These are phyloP conservation scores for Aythya baeri DNA, from an alignment of 2,113 vertebrate genomes.

Conservation along the genomic window DNA sequence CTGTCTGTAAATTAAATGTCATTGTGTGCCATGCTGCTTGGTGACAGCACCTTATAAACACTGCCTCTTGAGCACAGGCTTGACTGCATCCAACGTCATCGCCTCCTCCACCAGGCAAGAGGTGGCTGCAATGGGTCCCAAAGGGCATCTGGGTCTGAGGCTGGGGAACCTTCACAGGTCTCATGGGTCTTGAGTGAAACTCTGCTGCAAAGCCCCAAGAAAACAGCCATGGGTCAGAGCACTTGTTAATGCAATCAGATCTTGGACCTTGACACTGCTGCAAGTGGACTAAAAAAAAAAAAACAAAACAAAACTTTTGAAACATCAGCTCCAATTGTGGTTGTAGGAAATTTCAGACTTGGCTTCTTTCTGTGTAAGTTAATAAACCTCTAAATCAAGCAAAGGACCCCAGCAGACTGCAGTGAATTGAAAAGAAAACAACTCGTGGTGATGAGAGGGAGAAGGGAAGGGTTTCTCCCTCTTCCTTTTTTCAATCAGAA, in stretches of 20 bases:
- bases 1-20: not conserved
- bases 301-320: not conserved
- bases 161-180: rapidly evolving
- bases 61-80: rapidly evolving
- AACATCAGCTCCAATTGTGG: not conserved
- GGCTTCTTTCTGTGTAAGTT: not conserved
- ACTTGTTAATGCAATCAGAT: not conserved
- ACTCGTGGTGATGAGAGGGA: not conserved
- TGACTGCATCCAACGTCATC: not conserved
- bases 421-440: not conserved
- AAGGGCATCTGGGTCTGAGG: not conserved
- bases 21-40: not conserved
- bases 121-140: rapidly evolving
- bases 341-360: not conserved
- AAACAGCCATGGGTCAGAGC: not conserved
- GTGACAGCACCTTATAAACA: not conserved
- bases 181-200: not conserved
- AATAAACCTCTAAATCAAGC: not conserved
- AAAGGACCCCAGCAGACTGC: not conserved
- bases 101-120: not conserved
- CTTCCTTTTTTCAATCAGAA: not conserved
- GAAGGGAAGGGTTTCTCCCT: not conserved
- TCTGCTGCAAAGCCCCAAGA: not conserved
- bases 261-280: not conserved
- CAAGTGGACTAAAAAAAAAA: not conserved